phyloP scores from a whole-genome alignment of 2,113 vertebrate species.

The Rana temporaria region DNA sequence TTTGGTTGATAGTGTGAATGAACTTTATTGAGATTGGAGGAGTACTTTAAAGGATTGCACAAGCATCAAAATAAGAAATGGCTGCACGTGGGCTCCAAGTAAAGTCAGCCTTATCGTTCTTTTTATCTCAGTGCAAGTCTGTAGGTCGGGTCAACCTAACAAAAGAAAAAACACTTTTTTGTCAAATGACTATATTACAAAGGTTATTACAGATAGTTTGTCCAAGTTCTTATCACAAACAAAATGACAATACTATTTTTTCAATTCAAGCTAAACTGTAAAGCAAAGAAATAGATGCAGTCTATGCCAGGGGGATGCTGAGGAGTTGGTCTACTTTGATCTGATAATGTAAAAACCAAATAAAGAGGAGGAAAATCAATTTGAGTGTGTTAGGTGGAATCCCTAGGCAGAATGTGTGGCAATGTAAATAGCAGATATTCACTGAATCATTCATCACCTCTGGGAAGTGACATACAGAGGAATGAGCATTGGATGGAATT shows the following conservation, averaged over 20 bases:
- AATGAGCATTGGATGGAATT: background rate
- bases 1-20: too few relatives aligned
- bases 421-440: background rate
- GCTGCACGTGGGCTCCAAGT: too few relatives aligned
- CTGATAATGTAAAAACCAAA: constrained; percentile 9
- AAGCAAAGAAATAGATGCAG: background rate
- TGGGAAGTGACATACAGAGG: background rate
- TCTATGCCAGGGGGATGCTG: background rate
- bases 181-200: background rate
- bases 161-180: too few relatives aligned
- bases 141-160: too few relatives aligned
- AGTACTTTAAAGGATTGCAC: too few relatives aligned
- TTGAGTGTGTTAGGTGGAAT: background rate
- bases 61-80: too few relatives aligned
- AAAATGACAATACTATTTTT: constrained; percentile 28
- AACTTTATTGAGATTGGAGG: too few relatives aligned
- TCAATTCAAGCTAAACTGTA: constrained; percentile 19
- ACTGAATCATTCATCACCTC: background rate
- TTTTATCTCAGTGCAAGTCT: too few relatives aligned
- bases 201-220: background rate
- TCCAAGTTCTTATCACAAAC: background rate
- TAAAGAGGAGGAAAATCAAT: constrained; percentile 1
- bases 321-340: constrained; percentile 16
- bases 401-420: background rate
- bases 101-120: too few relatives aligned